Evolutionary conservation across 2,888 invertebrate genomes (phyloP), one percentile per base, ranked within the genome.

Genomic region (Azorinus chamasolen): DNA sequence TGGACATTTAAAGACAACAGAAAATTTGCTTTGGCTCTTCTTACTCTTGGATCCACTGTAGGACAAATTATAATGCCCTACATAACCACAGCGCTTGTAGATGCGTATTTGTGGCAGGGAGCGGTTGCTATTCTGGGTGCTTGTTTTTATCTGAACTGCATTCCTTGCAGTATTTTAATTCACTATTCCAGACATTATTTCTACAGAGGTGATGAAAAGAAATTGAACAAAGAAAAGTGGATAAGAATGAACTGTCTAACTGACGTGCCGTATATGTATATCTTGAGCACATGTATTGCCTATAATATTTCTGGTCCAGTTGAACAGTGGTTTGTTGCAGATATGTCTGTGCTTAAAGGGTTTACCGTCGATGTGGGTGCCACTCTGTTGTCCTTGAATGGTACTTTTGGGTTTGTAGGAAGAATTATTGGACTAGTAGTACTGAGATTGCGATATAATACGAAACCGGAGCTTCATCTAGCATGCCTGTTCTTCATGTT

Each of bases 321-420:
- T 16, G 79, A 79, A 46, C 57, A 51, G 22, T 71, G 70, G 79
- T 79, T 79, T 43, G 24, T 45, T 18, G 66, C 43, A 2, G 79
- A 79, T 50, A 18, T 79, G 4, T 43, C 58, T n/a, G 61, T 79
- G 3, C n/a, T 71, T 8, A 74, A 63, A 59, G 79, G 79, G 1
- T 64, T 58, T 24, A 48, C 51, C 1, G 45, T 37, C 12, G 32
- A 57, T 20, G 54, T n/a, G 5, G 79, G 71, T 6, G 32, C 74
- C 16, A 39, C 41, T 4, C 37, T 79, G 5, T 22, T 74, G 12
- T 71, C 74, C 6, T 22, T 79, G 5, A 70, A 69, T 32, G 79
- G 79, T 10, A 51, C 63, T n/a, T 48, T 63, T 22, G 79, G 79
- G n/a, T 63, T 79, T 22, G 14, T 57, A 27, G 70, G 63, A 37